Evolutionary conservation across 2,888 invertebrate genomes (phyloP).

Genomic region (Pammene fasciana): DNA sequence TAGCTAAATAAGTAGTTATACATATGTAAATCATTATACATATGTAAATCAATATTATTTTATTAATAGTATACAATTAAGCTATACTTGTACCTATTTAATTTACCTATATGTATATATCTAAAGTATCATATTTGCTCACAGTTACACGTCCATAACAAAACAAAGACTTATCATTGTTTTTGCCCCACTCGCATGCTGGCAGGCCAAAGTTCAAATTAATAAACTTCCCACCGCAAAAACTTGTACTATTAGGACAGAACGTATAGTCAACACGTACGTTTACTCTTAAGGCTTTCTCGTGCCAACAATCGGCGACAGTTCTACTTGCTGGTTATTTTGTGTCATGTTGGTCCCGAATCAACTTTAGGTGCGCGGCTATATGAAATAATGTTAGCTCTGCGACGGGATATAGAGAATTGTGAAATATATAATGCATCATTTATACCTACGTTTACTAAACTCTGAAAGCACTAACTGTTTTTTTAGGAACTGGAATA

Average conservation of each 20-base stretch:
- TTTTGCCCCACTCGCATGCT: slow-evolving; percentile 22
- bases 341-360: slow-evolving; percentile 14
- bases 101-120: not conserved
- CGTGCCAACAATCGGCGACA: slow-evolving; percentile 16
- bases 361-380: slow-evolving; percentile 4
- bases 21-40: too few species aligned
- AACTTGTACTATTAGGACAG: slow-evolving; percentile 22
- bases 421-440: not conserved
- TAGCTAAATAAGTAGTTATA: too few species aligned
- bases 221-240: slow-evolving; percentile 27
- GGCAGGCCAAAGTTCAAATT: slow-evolving; percentile 27
- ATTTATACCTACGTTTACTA: not conserved
- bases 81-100: not conserved
- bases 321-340: slow-evolving; percentile 9
- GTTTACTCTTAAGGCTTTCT: slow-evolving; percentile 14
- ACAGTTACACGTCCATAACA: slow-evolving; percentile 5
- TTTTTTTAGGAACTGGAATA: not conserved
- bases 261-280: slow-evolving; percentile 8
- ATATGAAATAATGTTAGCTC: slow-evolving; percentile 9
- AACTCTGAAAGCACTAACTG: slow-evolving; percentile 5
- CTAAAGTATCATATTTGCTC: slow-evolving; percentile 1
- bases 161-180: slow-evolving; percentile 21
- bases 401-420: too few species aligned
- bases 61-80: slow-evolving; percentile 2
- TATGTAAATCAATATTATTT: not conserved